phyloP scores from a whole-genome alignment of 2,888 invertebrate genomes.

The Troides aeacus region DNA sequence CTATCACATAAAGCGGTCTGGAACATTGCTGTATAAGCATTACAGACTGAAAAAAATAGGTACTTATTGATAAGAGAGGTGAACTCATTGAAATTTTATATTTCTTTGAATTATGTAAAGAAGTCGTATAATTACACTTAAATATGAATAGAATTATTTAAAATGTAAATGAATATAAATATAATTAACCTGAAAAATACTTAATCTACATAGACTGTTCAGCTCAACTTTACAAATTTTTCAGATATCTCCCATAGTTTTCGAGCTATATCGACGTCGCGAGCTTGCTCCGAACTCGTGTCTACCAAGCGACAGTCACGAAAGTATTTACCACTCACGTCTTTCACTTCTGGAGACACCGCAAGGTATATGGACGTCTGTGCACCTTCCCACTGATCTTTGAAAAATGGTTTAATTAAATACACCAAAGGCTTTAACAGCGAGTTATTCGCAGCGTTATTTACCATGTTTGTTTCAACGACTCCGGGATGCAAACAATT shows the following conservation, averaged over 20 bases:
- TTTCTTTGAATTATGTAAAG: neutral
- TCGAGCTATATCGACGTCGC: conserved; percentile 70
- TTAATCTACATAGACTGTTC: neutral
- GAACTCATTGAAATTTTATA: neutral
- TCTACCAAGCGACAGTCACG: conserved; percentile 73
- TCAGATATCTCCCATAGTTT: conserved; percentile 84
- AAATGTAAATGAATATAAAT: neutral
- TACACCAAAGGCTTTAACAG: conserved; percentile 57
- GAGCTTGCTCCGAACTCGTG: conserved; percentile 57
- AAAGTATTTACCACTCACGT: conserved; percentile 82
- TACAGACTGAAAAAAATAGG: neutral
- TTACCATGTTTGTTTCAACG: conserved; percentile 83
- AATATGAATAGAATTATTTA: neutral
- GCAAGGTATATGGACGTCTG: conserved; percentile 79
- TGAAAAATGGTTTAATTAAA: conserved; percentile 45
- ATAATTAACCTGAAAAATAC: neutral
- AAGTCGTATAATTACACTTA: neutral
- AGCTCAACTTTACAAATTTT: conserved; percentile 53
- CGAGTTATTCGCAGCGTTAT: conserved; percentile 45
- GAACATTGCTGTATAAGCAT: too few relatives aligned
- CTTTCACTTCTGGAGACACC: conserved; percentile 75
- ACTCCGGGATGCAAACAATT: conserved; percentile 91
- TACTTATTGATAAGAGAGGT: neutral
- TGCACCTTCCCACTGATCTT: conserved; percentile 59
- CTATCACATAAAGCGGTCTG: neutral